Evolutionary conservation across 2,797 vertebrate genomes (phyloP).

Genomic region (Manis javanica): DNA sequence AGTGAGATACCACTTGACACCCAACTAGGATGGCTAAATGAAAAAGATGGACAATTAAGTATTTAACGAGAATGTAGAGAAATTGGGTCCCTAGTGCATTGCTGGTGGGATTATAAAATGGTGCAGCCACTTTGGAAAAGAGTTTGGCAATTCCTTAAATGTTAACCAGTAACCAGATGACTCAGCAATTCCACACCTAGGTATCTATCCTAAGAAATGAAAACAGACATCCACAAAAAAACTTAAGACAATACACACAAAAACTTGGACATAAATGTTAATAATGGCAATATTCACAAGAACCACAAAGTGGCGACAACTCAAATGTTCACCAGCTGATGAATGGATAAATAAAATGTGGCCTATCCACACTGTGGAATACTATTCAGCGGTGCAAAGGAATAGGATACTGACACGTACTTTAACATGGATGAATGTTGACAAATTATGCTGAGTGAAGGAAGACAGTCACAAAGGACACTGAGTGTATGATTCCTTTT

Average conservation of each 20-base stretch:
- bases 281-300: not conserved
- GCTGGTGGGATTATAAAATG: not conserved
- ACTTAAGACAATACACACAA: not conserved
- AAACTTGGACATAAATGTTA: not conserved
- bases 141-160: not conserved
- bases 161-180: not conserved
- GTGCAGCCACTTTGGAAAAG: not conserved
- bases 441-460: not conserved
- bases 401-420: not conserved
- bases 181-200: not conserved
- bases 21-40: not conserved
- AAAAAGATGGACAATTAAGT: not conserved
- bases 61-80: not conserved
- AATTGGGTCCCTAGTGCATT: not conserved
- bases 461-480: not conserved
- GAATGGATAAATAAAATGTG: not conserved
- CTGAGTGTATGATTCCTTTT: not conserved
- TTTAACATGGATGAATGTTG: not conserved
- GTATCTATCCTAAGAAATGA: not conserved
- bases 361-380: not conserved
- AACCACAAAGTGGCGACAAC: not conserved
- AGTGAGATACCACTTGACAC: not conserved
- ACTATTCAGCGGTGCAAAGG: not conserved
- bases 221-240: not conserved
- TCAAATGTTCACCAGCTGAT: not conserved